Evolutionary conservation across 2,888 invertebrate species (phyloP), one percentile per base, ranked within the genome.

Genomic region (Theretra japonica): DNA sequence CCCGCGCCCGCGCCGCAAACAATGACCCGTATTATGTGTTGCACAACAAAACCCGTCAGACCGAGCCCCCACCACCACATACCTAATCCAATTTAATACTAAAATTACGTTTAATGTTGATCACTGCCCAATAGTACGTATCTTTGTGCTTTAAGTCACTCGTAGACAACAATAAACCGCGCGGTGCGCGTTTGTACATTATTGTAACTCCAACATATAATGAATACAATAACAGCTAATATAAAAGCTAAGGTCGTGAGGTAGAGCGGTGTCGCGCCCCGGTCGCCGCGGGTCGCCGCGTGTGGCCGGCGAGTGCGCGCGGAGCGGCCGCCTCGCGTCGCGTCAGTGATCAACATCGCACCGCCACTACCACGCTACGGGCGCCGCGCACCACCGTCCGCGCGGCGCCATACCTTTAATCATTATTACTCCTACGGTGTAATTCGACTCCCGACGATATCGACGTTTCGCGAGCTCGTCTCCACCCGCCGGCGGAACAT

Each of bases 111-210:
- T 92, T 89, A 93, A 94, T 94, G 94, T 94, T 94, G 94, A 94
- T 94, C 94, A 94, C 94, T 94, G 94, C 94, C 94, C 93, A 93
- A 90, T 91, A 91, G 93, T 94, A 94, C 93, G 94, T 94, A 94
- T 94, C 88, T 94, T 94, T 94, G 93, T 93, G 94, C 94, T 92
- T 88, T 88, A 86, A 90, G 90, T 93, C 93, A 89, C 90, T 90
- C 90, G 90, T 89, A 90, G 90, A 90, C 93, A 93, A 93, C 93
- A 91, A 91, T 88, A 89, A 86, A 89, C 88, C 91, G 88, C 87
- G 88, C 88, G 86, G 88, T 87, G 78, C 82, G 86, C 87, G 82
- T 90, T 90, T 90, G 92, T 91, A 92, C 91, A 92, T 84, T 85
- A 86, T 87, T 88, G 90, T 90, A 90, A 92, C 92, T 92, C 90